Conservation (phyloP, 2,797 vertebrate genomes). For the Sternarchorhynchus goeldii region DNA sequence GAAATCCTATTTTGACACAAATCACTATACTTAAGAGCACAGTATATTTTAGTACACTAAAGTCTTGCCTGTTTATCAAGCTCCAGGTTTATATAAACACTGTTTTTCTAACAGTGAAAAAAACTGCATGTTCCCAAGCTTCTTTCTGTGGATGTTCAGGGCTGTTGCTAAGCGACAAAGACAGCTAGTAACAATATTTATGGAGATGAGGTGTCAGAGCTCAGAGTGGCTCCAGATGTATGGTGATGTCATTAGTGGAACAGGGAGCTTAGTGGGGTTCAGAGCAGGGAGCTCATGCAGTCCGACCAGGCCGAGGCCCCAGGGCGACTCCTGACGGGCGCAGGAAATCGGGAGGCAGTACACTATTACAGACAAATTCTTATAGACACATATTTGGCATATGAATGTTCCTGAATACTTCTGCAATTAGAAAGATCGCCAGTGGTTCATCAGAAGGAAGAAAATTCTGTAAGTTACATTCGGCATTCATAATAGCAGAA, state of each 20-base stretch:
- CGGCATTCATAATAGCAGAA: neutral
- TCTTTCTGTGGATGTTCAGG: neutral
- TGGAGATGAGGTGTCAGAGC: conserved; percentile 20
- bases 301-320: no score
- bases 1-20: no score
- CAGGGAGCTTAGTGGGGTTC: conserved; percentile 16
- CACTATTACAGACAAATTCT: no score
- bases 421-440: neutral
- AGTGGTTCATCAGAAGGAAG: neutral
- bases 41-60: no score
- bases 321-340: no score
- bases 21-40: no score
- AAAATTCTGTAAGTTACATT: conserved; percentile 3
- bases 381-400: no score
- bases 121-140: neutral
- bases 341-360: no score
- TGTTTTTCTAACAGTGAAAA: neutral
- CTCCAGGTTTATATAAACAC: neutral
- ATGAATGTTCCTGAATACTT: neutral
- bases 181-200: conserved; percentile 47
- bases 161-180: conserved; percentile 48
- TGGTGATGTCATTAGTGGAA: conserved; percentile 51
- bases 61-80: neutral
- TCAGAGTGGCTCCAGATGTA: conserved; percentile 58
- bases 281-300: neutral